phyloP scores from a whole-genome alignment of 2,113 vertebrate species.

The Arenaria interpres region DNA sequence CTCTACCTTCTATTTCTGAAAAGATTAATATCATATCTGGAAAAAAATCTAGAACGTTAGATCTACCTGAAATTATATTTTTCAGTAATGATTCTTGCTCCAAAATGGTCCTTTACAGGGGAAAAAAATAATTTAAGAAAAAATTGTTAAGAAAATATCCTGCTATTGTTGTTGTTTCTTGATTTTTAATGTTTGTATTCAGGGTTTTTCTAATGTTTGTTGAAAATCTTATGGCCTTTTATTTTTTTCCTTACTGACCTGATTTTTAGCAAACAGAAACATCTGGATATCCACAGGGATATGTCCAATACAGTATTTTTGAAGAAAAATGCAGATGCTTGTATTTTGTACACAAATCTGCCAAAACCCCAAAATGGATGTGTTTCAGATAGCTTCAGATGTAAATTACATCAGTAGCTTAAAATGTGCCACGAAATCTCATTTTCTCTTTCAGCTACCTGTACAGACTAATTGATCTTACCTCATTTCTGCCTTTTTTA shows the following conservation, averaged over 20 bases:
- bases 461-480: background rate
- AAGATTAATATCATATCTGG: background rate
- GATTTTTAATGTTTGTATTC: background rate
- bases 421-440: background rate
- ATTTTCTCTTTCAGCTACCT: slow-evolving; percentile 5
- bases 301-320: background rate
- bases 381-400: background rate
- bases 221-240: background rate
- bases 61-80: background rate
- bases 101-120: background rate
- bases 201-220: background rate
- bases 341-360: background rate
- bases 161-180: background rate
- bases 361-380: background rate
- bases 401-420: background rate
- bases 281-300: background rate
- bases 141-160: background rate
- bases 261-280: background rate
- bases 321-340: background rate
- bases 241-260: background rate
- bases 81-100: background rate
- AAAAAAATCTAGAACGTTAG: background rate
- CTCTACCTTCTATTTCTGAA: background rate
- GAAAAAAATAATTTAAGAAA: background rate
- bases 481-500: background rate